phyloP scores from a whole-genome alignment of 2,797 vertebrate genomes.

The Urophycis tenuis region DNA sequence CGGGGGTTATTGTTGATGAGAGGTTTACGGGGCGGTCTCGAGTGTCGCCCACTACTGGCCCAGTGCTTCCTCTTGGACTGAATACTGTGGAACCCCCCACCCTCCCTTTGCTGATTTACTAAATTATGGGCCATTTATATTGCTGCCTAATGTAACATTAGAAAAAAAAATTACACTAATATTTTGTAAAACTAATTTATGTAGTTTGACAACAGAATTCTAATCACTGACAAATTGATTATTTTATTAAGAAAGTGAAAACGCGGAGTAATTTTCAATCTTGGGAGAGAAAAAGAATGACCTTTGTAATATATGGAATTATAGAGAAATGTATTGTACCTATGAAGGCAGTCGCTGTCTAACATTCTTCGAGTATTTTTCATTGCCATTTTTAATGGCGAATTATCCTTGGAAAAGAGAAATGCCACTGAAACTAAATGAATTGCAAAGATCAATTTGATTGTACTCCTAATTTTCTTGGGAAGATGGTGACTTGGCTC shows the following conservation, averaged over 20 bases:
- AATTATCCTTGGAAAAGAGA: conserved; percentile 49
- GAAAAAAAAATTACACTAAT: conserved; percentile 75
- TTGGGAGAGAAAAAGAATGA: conserved; percentile 43
- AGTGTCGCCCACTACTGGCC: conserved; percentile 56
- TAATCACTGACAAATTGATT: conserved; percentile 76
- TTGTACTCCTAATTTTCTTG: conserved; percentile 57
- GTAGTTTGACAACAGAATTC: conserved; percentile 73
- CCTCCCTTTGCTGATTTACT: conserved; percentile 62
- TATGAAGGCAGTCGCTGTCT: conserved; percentile 62
- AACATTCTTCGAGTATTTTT: conserved; percentile 63
- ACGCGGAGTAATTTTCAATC: conserved; percentile 66
- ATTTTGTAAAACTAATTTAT: conserved; percentile 80
- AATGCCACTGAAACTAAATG: conserved; percentile 61
- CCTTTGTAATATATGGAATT: conserved; percentile 74
- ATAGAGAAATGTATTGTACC: conserved; percentile 65
- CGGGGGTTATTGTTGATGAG: conserved; percentile 52
- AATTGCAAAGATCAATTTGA: conserved; percentile 67
- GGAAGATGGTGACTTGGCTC: conserved; percentile 65
- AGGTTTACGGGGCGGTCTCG: conserved; percentile 68
- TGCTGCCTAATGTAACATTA: conserved; percentile 66
- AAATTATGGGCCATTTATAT: conserved; percentile 64
- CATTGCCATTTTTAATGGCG: conserved; percentile 57
- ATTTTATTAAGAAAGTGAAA: conserved; percentile 75
- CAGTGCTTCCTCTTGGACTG: conserved; percentile 61
- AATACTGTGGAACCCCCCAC: conserved; percentile 68